A percentile compares a stretch with the other conserved stretches of the same genome.
phyloP scores from a whole-genome alignment of 2,113 vertebrate genomes.

The Nothoprocta pentlandii region DNA sequence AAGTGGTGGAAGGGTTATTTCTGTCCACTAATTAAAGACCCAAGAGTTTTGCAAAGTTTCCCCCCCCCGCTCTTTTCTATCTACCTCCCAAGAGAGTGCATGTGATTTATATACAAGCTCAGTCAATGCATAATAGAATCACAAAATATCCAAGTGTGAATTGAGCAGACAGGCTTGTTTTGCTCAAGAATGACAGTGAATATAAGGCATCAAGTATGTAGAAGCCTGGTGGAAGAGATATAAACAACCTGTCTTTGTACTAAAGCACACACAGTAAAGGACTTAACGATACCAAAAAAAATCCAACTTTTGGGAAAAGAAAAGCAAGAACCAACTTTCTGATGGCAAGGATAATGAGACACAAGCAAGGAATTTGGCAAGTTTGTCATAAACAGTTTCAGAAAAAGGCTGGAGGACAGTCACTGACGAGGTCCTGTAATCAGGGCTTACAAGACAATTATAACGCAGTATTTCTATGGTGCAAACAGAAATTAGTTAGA shows the following conservation, averaged over 20 bases:
- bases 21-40: neutral
- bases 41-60: neutral
- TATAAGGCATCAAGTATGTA: neutral
- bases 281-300: neutral
- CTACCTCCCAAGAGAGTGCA: neutral
- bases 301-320: neutral
- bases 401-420: neutral
- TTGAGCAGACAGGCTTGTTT: slow-evolving; percentile 8
- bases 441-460: neutral
- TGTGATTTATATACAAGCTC: neutral
- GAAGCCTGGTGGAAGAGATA: neutral
- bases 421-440: neutral
- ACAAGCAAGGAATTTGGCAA: neutral
- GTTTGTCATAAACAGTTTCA: neutral
- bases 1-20: neutral
- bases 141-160: neutral
- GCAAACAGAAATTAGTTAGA: neutral
- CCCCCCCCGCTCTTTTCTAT: neutral
- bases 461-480: neutral
- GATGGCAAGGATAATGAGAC: neutral
- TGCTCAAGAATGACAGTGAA: neutral
- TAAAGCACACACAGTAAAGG: neutral
- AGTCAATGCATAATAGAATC: neutral
- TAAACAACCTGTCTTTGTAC: neutral
- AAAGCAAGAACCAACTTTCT: neutral